Percentiles rank a stretch among this genome's conserved stretches.
Conservation (phyloP, 2,797 vertebrate genomes). For the Microcaecilia unicolor region DNA sequence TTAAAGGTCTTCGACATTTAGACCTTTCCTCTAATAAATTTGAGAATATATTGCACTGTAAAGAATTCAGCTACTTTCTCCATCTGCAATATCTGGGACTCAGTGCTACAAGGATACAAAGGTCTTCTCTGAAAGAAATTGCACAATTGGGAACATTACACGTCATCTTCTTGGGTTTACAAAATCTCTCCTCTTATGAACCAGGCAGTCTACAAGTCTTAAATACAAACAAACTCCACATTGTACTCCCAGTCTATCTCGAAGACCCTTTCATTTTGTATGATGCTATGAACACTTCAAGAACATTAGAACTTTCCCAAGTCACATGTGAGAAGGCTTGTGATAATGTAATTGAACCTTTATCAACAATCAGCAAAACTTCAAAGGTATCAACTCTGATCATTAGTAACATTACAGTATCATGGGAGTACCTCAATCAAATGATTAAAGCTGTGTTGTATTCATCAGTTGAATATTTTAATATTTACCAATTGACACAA, state of each 20-base stretch:
- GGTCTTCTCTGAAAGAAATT: constrained; percentile 42
- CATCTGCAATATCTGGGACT: constrained; percentile 43
- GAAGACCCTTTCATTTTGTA: constrained; percentile 22
- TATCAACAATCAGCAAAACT: constrained; percentile 22
- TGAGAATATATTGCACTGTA: constrained; percentile 40
- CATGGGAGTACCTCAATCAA: constrained; percentile 44
- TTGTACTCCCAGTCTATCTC: constrained; percentile 11
- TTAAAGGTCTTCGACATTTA: constrained; percentile 31
- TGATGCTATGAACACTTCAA: constrained; percentile 53
- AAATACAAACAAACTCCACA: constrained; percentile 21
- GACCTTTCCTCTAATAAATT: constrained; percentile 51
- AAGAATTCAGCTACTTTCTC: constrained; percentile 38
- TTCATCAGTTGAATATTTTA: constrained; percentile 49
- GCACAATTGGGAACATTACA: constrained; percentile 12
- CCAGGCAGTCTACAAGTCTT: constrained; percentile 31
- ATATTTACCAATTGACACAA: constrained; percentile 28
- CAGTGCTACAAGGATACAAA: constrained; percentile 34
- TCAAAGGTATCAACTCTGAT: constrained; percentile 50
- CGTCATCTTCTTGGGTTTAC: constrained; percentile 33
- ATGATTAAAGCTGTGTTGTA: constrained; percentile 42
- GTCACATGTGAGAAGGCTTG: constrained; percentile 28
- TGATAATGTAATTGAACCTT: constrained; percentile 1
- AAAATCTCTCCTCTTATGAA: constrained; percentile 28
- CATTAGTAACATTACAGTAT: constrained; percentile 41
- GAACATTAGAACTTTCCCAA: constrained; percentile 56